A percentile compares a stretch with the other conserved stretches of the same genome.
phyloP scores from a whole-genome alignment of 2,797 vertebrate genomes.

The Danio tinwini region DNA sequence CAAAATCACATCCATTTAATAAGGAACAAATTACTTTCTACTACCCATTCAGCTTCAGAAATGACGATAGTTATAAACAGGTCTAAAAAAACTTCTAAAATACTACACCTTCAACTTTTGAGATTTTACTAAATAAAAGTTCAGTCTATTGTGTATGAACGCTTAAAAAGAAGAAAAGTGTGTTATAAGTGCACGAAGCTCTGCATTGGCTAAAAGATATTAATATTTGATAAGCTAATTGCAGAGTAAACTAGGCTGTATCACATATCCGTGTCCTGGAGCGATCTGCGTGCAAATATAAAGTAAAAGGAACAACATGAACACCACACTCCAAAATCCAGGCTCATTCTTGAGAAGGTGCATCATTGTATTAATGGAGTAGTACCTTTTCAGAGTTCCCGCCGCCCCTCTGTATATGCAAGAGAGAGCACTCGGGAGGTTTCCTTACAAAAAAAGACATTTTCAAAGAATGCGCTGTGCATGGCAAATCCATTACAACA shows the following conservation, averaged over 20 bases:
- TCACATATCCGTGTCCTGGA: conserved; percentile 58
- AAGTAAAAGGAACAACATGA: conserved; percentile 27
- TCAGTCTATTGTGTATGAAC: neutral
- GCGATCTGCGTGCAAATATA: conserved; percentile 8
- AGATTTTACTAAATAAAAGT: neutral
- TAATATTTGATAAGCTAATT: conserved; percentile 68
- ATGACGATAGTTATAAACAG: neutral
- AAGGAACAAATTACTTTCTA: neutral
- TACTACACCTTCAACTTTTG: neutral
- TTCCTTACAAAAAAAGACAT: conserved; percentile 59
- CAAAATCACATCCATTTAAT: neutral
- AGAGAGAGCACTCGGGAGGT: conserved; percentile 33
- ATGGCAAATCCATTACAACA: conserved; percentile 63
- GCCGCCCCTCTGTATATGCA: conserved; percentile 45
- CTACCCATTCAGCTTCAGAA: neutral
- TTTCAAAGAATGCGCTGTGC: conserved; percentile 58
- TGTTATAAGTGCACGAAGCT: conserved; percentile 18
- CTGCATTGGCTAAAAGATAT: conserved; percentile 50
- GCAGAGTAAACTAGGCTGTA: conserved; percentile 59
- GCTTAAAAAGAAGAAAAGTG: neutral
- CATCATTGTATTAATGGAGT: conserved; percentile 55
- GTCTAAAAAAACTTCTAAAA: neutral
- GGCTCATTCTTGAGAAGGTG: conserved; percentile 56
- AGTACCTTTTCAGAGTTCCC: conserved; percentile 56
- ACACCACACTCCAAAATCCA: conserved; percentile 44